Percentiles rank a stretch among this genome's conserved stretches.
These are phyloP conservation scores for Lingula anatina DNA, from an alignment of 2,888 invertebrate species.

Conservation along the genomic window DNA sequence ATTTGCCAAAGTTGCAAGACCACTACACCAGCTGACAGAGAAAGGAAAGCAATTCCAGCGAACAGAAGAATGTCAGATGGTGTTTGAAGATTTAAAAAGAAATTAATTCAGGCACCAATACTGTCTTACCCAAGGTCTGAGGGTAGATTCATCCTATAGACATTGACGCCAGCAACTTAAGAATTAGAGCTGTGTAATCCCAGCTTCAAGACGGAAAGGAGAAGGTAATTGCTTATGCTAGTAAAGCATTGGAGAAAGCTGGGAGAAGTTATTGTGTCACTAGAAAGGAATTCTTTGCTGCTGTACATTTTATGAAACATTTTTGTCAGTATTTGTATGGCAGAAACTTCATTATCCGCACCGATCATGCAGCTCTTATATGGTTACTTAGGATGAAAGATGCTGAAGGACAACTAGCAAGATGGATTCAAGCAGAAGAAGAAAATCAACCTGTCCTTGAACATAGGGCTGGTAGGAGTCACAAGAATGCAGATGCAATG, in stretches of 20 bases:
- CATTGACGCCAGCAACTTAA: slow-evolving; percentile 7
- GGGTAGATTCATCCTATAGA: slow-evolving; percentile 5
- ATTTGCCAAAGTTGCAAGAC: no score
- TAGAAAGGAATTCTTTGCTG: no score
- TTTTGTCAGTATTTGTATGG: no score
- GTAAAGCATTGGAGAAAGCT: slow-evolving; percentile 3
- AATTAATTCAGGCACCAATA: slow-evolving; percentile 7
- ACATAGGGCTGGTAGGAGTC: no score
- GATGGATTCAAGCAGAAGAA: slow-evolving; percentile 3
- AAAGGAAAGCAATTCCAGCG: no score
- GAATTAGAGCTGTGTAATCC: slow-evolving; percentile 8
- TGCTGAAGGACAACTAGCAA: not conserved
- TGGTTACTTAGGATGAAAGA: not conserved
- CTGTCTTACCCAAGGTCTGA: slow-evolving; percentile 8
- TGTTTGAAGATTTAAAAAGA: slow-evolving; percentile 4
- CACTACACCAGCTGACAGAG: no score
- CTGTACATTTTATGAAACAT: no score
- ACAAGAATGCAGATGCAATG: not conserved
- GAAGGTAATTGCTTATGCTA: no score
- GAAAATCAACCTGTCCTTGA: not conserved
- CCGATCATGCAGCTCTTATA: not conserved
- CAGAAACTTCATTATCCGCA: not conserved
- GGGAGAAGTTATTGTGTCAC: slow-evolving; percentile 12
- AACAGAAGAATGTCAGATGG: slow-evolving; percentile 3
- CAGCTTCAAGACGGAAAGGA: slow-evolving; percentile 10